Percentiles rank a stretch among this genome's conserved stretches.
Evolutionary conservation across 2,113 vertebrate genomes (phyloP).

Genomic region (Baryphthengus martii): DNA sequence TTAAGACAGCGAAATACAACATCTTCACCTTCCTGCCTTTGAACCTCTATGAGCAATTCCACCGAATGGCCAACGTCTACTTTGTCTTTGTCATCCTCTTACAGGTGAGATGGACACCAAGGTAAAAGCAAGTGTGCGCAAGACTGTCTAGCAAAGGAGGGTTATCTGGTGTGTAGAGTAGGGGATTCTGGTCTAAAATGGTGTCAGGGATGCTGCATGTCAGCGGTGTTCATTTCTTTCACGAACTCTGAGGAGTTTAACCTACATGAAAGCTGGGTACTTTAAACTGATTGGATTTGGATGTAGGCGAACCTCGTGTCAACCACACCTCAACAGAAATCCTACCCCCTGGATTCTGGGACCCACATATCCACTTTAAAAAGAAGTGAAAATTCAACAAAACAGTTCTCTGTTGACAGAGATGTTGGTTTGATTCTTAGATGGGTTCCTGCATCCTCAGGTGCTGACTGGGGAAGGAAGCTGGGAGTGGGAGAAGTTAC

Average conservation of each 20-base stretch:
- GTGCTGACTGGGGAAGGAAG: rapidly evolving
- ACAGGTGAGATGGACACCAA: constrained; percentile 75
- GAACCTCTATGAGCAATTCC: constrained; percentile 91
- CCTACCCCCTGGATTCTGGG: neutral
- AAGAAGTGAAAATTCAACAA: neutral
- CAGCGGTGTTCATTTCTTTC: rapidly evolving
- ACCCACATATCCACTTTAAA: neutral
- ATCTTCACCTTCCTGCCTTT: constrained; percentile 86
- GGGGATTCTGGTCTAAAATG: neutral
- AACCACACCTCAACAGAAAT: neutral
- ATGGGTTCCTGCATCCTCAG: neutral
- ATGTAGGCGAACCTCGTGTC: rapidly evolving
- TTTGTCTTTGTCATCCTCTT: constrained; percentile 86
- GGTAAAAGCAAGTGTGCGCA: rapidly evolving
- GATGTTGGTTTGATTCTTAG: neutral
- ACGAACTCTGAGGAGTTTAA: neutral
- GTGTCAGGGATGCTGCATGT: neutral
- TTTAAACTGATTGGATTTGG: neutral
- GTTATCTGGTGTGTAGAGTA: too few relatives aligned
- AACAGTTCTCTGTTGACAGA: neutral
- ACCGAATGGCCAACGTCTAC: constrained; percentile 85
- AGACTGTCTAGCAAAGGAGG: neutral
- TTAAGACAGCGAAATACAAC: constrained; percentile 89
- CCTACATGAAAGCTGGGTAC: rapidly evolving
- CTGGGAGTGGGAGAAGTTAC: rapidly evolving